Conservation (phyloP, 2,797 vertebrate species). For the Rhinophrynus dorsalis region DNA sequence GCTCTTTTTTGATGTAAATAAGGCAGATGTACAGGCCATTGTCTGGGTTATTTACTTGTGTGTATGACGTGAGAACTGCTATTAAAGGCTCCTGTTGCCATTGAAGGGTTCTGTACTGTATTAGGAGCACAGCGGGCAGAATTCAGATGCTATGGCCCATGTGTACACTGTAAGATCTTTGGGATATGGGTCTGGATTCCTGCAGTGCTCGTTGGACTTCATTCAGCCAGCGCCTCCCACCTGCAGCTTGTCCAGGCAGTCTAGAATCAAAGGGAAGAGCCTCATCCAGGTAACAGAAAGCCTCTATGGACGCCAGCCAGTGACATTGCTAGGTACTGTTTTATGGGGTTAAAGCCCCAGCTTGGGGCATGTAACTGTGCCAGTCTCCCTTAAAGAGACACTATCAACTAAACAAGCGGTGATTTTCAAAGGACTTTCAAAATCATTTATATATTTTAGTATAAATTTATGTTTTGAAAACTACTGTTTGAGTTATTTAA, state of each 20-base stretch:
- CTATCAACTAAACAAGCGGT: no score
- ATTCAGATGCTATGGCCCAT: background rate
- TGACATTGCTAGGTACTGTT: no score
- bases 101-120: no score
- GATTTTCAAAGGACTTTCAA: no score
- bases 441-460: no score
- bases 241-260: background rate
- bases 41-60: constrained; percentile 21
- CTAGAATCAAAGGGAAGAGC: background rate
- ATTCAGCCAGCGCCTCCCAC: background rate
- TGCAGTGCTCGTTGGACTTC: background rate
- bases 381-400: no score
- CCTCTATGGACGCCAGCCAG: no score
- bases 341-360: no score
- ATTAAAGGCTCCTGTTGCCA: background rate
- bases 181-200: background rate
- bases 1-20: constrained; percentile 35
- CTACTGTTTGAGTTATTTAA: no score
- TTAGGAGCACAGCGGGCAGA: background rate
- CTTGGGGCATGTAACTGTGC: no score
- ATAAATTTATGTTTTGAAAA: no score
- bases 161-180: background rate
- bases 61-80: constrained; percentile 12
- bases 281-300: no score
- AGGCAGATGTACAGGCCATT: constrained; percentile 31